phyloP scores from a whole-genome alignment of 2,888 invertebrate genomes.

The Tinea semifulvella region DNA sequence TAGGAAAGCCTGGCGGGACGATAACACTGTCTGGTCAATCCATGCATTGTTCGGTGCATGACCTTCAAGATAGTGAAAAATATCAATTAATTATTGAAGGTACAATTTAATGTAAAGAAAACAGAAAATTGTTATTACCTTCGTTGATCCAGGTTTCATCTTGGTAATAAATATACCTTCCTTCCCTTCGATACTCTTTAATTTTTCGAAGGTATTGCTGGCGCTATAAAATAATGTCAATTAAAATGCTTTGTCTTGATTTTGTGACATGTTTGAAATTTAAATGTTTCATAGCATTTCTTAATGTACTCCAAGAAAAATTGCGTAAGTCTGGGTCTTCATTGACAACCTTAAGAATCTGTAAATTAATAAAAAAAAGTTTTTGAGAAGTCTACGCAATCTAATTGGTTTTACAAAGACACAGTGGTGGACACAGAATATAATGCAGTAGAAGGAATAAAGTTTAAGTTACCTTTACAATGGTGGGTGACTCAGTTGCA shows the following conservation, averaged over 20 bases:
- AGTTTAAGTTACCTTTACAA: slow-evolving; percentile 21
- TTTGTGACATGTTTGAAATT: slow-evolving; percentile 15
- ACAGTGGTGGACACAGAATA: slow-evolving; percentile 19
- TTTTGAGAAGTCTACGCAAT: slow-evolving; percentile 20
- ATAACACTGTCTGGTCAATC: slow-evolving; percentile 20
- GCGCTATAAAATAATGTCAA: slow-evolving; percentile 21
- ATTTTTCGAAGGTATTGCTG: slow-evolving; percentile 20
- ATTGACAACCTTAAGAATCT: slow-evolving; percentile 22
- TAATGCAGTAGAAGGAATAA: slow-evolving; percentile 19
- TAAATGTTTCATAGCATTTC: slow-evolving; percentile 16
- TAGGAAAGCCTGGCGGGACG: slow-evolving; percentile 21
- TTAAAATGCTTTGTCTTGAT: slow-evolving; percentile 17
- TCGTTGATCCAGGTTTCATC: slow-evolving; percentile 22
- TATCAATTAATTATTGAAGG: slow-evolving; percentile 13
- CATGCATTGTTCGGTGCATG: slow-evolving; percentile 21
- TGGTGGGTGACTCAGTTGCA: slow-evolving; percentile 23
- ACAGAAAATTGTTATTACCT: slow-evolving; percentile 20
- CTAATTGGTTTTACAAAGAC: too few species aligned
- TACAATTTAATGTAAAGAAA: slow-evolving; percentile 16
- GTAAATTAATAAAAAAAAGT: slow-evolving; percentile 21
- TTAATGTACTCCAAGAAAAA: slow-evolving; percentile 19
- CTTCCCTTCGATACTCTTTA: slow-evolving; percentile 20
- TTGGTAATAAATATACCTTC: slow-evolving; percentile 20
- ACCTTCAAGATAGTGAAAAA: slow-evolving; percentile 18
- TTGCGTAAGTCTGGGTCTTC: slow-evolving; percentile 20